Percentiles rank a stretch among this genome's conserved stretches.
Conservation (phyloP, 2,113 vertebrate species). For the Zapus hudsonius region DNA sequence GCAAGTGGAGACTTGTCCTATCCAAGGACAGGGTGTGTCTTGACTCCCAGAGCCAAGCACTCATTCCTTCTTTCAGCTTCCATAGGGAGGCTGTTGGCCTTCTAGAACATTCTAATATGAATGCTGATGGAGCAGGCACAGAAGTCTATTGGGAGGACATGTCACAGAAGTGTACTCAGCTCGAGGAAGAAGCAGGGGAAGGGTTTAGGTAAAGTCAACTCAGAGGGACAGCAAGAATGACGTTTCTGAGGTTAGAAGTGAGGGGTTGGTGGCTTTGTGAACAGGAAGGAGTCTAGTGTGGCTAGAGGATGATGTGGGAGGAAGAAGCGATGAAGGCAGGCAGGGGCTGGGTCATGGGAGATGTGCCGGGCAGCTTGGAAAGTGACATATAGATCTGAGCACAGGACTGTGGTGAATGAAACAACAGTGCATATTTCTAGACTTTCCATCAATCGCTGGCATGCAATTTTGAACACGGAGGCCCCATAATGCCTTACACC, state of each 20-base stretch:
- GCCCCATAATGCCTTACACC: not conserved
- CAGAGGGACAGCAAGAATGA: not conserved
- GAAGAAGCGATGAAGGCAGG: not conserved
- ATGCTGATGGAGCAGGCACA: not conserved
- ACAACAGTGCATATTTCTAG: not conserved
- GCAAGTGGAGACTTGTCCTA: not conserved
- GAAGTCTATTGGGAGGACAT: not conserved
- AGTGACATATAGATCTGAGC: not conserved
- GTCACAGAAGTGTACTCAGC: not conserved
- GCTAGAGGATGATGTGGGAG: not conserved
- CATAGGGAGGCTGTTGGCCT: not conserved
- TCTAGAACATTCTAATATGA: constrained; percentile 45
- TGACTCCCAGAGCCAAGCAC: not conserved
- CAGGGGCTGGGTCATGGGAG: not conserved
- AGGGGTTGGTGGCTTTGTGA: not conserved
- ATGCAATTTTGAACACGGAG: not conserved
- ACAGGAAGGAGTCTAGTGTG: not conserved
- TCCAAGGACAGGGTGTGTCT: not conserved
- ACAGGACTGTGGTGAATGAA: not conserved
- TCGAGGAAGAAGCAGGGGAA: fast-evolving
- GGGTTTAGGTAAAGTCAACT: not conserved
- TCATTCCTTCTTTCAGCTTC: not conserved
- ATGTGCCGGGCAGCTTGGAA: not conserved
- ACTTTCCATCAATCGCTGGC: not conserved
- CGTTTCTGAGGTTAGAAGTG: not conserved